Percentiles rank a stretch among this genome's conserved stretches.
Conservation (phyloP, 2,888 invertebrate genomes). For the Brachycybe producta region DNA sequence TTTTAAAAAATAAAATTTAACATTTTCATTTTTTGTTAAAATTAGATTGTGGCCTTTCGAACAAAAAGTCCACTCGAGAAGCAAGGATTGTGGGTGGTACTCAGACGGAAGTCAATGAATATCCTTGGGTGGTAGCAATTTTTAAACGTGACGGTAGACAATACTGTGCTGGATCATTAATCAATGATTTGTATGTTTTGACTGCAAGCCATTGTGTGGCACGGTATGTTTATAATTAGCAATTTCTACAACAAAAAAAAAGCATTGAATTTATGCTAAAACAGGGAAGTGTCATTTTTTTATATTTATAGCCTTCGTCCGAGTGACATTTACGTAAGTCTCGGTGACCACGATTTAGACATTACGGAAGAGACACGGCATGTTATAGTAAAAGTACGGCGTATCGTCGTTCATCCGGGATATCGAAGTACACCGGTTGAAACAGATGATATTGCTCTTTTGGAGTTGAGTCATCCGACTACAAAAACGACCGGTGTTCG, state of each 20-base stretch:
- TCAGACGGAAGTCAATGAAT: constrained; percentile 14
- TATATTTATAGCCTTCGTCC: constrained; percentile 5
- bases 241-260: background rate
- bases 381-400: constrained; percentile 6
- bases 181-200: constrained; percentile 12
- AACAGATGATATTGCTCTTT: constrained; percentile 16
- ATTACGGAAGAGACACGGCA: constrained; percentile 5
- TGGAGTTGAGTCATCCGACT: constrained; percentile 8
- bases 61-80: constrained; percentile 11
- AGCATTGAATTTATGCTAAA: background rate
- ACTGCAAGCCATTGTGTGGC: constrained; percentile 17
- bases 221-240: background rate
- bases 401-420: constrained; percentile 16
- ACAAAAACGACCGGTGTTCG: background rate
- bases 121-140: constrained; percentile 18
- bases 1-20: background rate
- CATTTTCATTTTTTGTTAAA: background rate
- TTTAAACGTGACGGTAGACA: constrained; percentile 16
- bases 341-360: constrained; percentile 17
- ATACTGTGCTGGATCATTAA: constrained; percentile 16
- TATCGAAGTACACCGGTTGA: constrained; percentile 15
- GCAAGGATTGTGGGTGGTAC: constrained; percentile 15
- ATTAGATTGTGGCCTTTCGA: constrained; percentile 13
- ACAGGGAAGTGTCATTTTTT: background rate
- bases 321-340: constrained; percentile 14